Percentiles rank a stretch among this genome's conserved stretches.
phyloP scores from a whole-genome alignment of 1,140 invertebrate species.

The Temnothorax longispinosus region DNA sequence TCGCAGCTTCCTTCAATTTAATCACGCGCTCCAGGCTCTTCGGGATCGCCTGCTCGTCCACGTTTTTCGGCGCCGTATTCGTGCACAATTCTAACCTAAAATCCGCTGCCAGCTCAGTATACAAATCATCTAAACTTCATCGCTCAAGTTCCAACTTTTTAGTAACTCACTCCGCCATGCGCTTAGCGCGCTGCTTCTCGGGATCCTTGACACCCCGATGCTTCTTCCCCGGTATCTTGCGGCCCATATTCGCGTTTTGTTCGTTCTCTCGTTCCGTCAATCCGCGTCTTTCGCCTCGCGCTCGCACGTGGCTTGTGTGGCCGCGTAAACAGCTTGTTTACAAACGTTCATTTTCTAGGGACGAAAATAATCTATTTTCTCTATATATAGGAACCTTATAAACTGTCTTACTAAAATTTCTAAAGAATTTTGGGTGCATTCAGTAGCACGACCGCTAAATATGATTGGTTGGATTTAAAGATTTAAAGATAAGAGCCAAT shows the following conservation, averaged over 20 bases:
- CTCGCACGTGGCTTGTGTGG: neutral
- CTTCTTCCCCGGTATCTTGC: slow-evolving; percentile 91
- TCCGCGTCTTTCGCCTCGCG: neutral
- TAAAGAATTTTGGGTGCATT: no score
- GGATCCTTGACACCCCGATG: slow-evolving; percentile 90
- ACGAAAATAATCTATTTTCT: neutral
- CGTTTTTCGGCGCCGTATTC: slow-evolving; percentile 88
- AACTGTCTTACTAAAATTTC: neutral
- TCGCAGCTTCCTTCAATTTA: slow-evolving; percentile 86
- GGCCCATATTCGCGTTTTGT: slow-evolving; percentile 86
- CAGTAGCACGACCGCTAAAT: no score
- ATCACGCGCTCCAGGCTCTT: slow-evolving; percentile 88
- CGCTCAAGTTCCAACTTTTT: neutral
- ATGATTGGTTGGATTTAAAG: no score
- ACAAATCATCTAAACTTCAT: neutral
- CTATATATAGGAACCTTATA: neutral
- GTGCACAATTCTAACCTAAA: slow-evolving; percentile 89
- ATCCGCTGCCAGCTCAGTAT: neutral
- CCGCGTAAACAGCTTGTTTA: neutral
- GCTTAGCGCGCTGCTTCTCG: slow-evolving; percentile 87
- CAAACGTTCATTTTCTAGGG: no score
- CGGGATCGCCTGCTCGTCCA: slow-evolving; percentile 89
- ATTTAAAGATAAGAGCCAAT: no score
- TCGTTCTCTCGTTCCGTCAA: neutral
- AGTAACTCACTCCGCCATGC: slow-evolving; percentile 86